A percentile compares a stretch with the other conserved stretches of the same genome.
phyloP scores from a whole-genome alignment of 2,113 vertebrate genomes.

The Panthera uncia region DNA sequence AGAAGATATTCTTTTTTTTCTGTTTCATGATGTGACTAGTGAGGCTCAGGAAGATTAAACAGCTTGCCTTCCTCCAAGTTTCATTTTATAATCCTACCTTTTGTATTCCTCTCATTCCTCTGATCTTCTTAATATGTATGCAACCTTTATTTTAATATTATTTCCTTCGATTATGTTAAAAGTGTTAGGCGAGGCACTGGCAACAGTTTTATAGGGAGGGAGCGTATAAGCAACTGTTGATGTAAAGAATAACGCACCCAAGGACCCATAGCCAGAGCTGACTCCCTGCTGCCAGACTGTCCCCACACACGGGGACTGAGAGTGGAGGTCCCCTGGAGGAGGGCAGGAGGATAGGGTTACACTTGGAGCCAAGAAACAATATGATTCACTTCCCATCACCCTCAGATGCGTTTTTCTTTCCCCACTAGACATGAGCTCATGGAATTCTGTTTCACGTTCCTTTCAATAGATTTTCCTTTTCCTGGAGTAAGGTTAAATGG shows the following conservation, averaged over 20 bases:
- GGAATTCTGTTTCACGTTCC: conserved; percentile 46
- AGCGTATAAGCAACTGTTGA: background rate
- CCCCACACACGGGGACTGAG: background rate
- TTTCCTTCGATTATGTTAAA: background rate
- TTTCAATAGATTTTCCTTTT: conserved; percentile 75
- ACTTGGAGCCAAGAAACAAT: conserved; percentile 67
- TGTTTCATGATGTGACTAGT: background rate
- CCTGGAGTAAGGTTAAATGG: conserved; percentile 58
- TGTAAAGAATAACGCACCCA: background rate
- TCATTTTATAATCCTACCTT: background rate
- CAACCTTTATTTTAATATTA: conserved; percentile 40
- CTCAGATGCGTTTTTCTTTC: conserved; percentile 71
- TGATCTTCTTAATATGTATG: background rate
- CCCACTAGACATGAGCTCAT: conserved; percentile 70
- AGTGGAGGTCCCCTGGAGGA: background rate
- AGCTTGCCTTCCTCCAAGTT: background rate
- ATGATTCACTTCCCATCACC: conserved; percentile 69
- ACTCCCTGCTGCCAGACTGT: background rate
- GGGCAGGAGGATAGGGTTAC: conserved; percentile 1
- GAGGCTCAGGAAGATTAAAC: background rate
- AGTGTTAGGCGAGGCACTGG: background rate
- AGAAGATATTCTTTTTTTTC: background rate
- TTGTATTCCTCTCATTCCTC: background rate
- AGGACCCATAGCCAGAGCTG: background rate
- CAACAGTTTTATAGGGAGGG: background rate